phyloP scores from a whole-genome alignment of 2,113 vertebrate genomes.

The Pycnonotus jocosus region DNA sequence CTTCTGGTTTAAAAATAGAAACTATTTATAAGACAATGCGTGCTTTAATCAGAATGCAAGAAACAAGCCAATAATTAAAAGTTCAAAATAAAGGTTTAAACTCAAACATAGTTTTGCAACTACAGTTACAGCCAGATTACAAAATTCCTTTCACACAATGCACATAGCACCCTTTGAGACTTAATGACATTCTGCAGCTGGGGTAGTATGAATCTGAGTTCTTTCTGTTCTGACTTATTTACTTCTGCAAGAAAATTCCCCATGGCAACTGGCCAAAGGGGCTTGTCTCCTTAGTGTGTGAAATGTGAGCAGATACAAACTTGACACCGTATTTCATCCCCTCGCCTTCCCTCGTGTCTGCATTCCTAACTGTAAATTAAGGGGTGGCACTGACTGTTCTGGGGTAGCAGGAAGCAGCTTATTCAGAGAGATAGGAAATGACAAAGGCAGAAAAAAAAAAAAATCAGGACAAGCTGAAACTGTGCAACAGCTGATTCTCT shows the following conservation, averaged over 20 bases:
- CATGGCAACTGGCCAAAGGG: constrained; percentile 61
- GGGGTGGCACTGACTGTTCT: constrained; percentile 39
- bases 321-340: constrained; percentile 46
- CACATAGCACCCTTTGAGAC: constrained; percentile 67
- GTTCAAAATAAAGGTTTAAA: constrained; percentile 39
- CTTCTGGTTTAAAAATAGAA: constrained; percentile 33
- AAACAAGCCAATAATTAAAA: constrained; percentile 19
- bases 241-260: constrained; percentile 61
- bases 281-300: constrained; percentile 47
- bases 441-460: not conserved
- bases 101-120: constrained; percentile 57
- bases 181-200: constrained; percentile 71
- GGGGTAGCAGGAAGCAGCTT: constrained; percentile 39
- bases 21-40: not conserved
- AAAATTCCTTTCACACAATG: constrained; percentile 67
- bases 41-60: constrained; percentile 26
- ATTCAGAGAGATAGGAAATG: constrained; percentile 28
- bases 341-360: constrained; percentile 39
- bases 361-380: constrained; percentile 70
- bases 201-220: constrained; percentile 53
- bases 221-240: constrained; percentile 63
- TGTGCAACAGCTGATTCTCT: constrained; percentile 37
- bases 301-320: constrained; percentile 51
- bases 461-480: constrained; percentile 34
- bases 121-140: constrained; percentile 57